Evolutionary conservation across 2,797 vertebrate species (phyloP), one percentile per base, ranked within the genome.

Genomic region (Gymnocypris eckloni): DNA sequence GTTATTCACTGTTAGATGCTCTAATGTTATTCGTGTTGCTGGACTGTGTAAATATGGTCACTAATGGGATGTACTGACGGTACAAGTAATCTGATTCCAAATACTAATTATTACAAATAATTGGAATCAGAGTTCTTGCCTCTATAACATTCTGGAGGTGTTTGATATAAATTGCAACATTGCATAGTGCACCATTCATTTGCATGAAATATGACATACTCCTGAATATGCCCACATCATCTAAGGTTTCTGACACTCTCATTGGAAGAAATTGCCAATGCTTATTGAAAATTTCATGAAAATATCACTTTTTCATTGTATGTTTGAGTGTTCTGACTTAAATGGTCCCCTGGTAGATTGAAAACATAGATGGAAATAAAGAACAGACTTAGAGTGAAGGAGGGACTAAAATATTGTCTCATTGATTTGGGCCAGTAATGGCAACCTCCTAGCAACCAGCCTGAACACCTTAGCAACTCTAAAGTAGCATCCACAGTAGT

Each of bases 361-460:
- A 33, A 33, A 33, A 33, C n/a, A 33, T 33, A 33, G 3, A 33
- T 3, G 33, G 33, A 33, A 33, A 33, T 33, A 33, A 33, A 33
- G 33, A 33, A 33, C 0, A 33, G 33, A 33, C 33, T 33, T 2
- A 33, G 33, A 33, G 33, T 33, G 33, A 33, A 33, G 33, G 33
- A 33, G 33, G 33, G 33, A n/a, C n/a, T n/a, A n/a, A n/a, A n/a
- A n/a, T n/a, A n/a, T n/a, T n/a, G n/a, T n/a, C n/a, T n/a, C n/a
- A n/a, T n/a, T 28, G n/a, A 6, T 64, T 28, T 64, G 61, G 5
- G 12, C 12, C 25, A 64, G 61, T 64, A 28, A 66, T 50, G 33
- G 25, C 43, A 81, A 66, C 45, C 61, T 33, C 41, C 41, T 33
- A 64, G n/a, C 78, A 66, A 37, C 79, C 64, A 52, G n/a, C 64